Base-by-base conservation (phyloP, 2,888 invertebrate genomes). In the Polydrusus pterygomalis region DNA sequence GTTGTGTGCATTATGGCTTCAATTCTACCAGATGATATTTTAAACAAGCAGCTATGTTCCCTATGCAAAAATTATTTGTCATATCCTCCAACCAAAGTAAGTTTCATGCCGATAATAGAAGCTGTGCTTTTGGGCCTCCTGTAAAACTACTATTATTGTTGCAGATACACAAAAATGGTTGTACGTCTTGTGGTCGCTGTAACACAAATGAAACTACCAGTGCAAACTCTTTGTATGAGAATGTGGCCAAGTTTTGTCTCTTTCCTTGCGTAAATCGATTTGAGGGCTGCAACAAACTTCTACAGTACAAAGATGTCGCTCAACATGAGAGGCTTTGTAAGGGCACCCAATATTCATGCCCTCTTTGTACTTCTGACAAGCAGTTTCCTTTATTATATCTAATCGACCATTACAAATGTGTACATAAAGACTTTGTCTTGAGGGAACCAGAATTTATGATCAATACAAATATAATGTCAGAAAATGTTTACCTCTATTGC, bases 231-330 rank as follows among this genome's bases (percentile, higher is more conserved):
- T 17, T 67, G 10, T 67, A 38, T 38, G 67, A 51, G 11, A 49
- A 51, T 34, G 67, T 67, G n/a, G 67, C 38, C 0, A 38, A 5
- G 17, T 49, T 38, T 18, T 49, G 17, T 6, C 38, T 67, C 0
- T 67, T 67, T 38, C 49, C 51, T 9, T 67, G 67, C 10, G 38
- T 67, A 9, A 67, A 67, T 17, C 13, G 67, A 30, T 67, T 51
- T 34, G 67, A 67, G 18, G 67, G 67, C 13, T 67, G 67, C 38
- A 67, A 51, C 38, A 51, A 34, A 17, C 15, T 67, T 8, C 18
- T 67, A 9, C 18, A 13, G 9, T 67, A 51, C 8, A 11, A 17
- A 34, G 67, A 67, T 18, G 51, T 51, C 9, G 3, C 49, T 15
- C 15, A 67, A 15, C 67, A 67, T 51, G 67, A 67, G 15, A 51